These are phyloP conservation scores for Crossoptilon crossoptilon DNA, from an alignment of 2,797 vertebrate species.

Conservation along the genomic window DNA sequence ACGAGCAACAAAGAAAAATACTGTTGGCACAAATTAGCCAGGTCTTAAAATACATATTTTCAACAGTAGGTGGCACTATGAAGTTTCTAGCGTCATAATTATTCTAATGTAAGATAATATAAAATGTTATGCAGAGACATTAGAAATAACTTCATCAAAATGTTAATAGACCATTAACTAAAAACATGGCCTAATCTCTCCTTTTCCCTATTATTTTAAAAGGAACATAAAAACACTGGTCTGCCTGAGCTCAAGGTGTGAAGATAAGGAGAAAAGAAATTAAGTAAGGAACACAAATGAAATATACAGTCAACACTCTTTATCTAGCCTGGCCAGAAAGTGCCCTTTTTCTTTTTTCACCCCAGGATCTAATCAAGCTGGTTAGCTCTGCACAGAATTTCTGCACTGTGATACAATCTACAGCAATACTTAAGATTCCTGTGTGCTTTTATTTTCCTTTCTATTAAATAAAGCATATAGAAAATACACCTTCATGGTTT, in stretches of 20 bases:
- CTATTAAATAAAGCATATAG: background rate
- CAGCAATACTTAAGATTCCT: background rate
- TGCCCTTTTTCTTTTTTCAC: background rate
- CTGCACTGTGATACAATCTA: background rate
- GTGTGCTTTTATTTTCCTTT: constrained; percentile 18
- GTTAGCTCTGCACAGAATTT: background rate
- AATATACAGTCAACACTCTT: constrained; percentile 11
- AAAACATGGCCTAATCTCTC: background rate
- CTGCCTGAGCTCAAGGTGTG: background rate
- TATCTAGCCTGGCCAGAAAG: constrained; percentile 33
- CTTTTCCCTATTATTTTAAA: background rate
- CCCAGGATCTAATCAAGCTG: background rate
- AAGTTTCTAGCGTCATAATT: constrained; percentile 36
- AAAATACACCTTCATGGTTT: constrained; percentile 10
- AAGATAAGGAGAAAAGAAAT: constrained; percentile 38
- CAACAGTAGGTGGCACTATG: constrained; percentile 69
- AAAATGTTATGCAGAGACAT: background rate
- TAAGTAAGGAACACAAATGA: constrained; percentile 14
- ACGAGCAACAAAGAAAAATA: no score
- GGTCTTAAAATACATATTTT: constrained; percentile 18
- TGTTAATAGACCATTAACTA: background rate
- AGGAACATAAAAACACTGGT: background rate
- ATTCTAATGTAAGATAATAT: background rate
- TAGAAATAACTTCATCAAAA: constrained; percentile 10
- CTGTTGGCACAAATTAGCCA: background rate